These are phyloP conservation scores for Euura lappo DNA, from an alignment of 1,140 invertebrate species.

Conservation along the genomic window DNA sequence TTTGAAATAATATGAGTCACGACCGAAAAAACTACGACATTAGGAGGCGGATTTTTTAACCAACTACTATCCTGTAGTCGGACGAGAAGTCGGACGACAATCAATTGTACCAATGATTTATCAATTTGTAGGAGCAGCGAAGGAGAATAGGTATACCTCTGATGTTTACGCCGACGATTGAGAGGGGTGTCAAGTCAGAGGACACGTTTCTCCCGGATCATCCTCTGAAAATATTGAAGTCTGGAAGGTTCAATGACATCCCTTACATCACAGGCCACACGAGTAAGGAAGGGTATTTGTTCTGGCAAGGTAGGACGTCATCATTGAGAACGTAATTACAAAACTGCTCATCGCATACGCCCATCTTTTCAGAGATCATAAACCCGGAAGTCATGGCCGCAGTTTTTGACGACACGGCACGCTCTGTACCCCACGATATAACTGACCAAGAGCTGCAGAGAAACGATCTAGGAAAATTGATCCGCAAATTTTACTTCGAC, in stretches of 20 bases:
- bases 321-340: too few relatives aligned
- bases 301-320: background rate
- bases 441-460: too few relatives aligned
- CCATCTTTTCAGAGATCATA: too few relatives aligned
- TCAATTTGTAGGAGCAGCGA: background rate
- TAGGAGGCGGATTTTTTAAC: background rate
- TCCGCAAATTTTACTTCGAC: too few relatives aligned
- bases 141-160: background rate
- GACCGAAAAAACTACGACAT: background rate
- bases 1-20: too few relatives aligned
- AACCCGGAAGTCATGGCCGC: too few relatives aligned
- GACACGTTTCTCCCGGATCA: background rate
- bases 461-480: too few relatives aligned
- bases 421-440: too few relatives aligned
- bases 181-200: background rate
- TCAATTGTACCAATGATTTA: background rate
- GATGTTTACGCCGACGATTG: background rate
- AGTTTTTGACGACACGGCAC: too few relatives aligned
- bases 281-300: conserved; percentile 11
- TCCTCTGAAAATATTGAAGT: background rate
- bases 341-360: too few relatives aligned
- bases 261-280: conserved; percentile 19
- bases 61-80: background rate
- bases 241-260: conserved; percentile 7
- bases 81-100: background rate